phyloP scores from a whole-genome alignment of 2,113 vertebrate genomes.

The Cyprinodon variegatus region DNA sequence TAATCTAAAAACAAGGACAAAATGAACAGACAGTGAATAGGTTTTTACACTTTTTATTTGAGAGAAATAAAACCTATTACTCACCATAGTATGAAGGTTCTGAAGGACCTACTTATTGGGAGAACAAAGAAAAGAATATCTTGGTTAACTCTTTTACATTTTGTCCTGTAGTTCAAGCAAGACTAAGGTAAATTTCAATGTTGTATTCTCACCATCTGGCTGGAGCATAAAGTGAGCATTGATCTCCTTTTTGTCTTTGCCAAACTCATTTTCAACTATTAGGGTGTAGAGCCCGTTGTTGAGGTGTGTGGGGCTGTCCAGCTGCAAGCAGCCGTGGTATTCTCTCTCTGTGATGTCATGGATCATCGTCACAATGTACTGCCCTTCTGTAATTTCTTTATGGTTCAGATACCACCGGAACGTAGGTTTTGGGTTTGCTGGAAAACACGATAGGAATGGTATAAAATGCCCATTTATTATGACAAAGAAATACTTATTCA shows the following conservation, averaged over 20 bases:
- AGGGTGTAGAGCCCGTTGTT: slow-evolving; percentile 94
- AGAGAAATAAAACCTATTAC: slow-evolving; percentile 35
- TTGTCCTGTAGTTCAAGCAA: background rate
- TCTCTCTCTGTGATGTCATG: slow-evolving; percentile 91
- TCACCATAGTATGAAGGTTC: slow-evolving; percentile 81
- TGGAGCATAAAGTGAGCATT: slow-evolving; percentile 91
- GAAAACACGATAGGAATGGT: background rate
- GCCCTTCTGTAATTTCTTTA: slow-evolving; percentile 81
- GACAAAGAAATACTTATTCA: background rate
- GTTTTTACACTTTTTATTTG: background rate
- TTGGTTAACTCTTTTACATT: background rate
- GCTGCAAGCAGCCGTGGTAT: slow-evolving; percentile 95
- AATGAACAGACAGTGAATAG: background rate
- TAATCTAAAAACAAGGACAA: slow-evolving; percentile 7
- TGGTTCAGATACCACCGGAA: slow-evolving; percentile 88
- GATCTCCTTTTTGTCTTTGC: slow-evolving; percentile 84
- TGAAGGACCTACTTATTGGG: slow-evolving; percentile 43
- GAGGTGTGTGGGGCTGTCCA: slow-evolving; percentile 94
- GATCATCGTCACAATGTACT: slow-evolving; percentile 91
- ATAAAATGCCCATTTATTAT: background rate
- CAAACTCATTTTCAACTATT: slow-evolving; percentile 85
- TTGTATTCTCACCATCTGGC: slow-evolving; percentile 83
- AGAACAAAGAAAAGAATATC: slow-evolving; percentile 6
- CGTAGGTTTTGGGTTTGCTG: slow-evolving; percentile 88
- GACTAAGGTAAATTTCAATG: background rate